Conservation (phyloP, 2,113 vertebrate species). For the Ariopsis seemanni region DNA sequence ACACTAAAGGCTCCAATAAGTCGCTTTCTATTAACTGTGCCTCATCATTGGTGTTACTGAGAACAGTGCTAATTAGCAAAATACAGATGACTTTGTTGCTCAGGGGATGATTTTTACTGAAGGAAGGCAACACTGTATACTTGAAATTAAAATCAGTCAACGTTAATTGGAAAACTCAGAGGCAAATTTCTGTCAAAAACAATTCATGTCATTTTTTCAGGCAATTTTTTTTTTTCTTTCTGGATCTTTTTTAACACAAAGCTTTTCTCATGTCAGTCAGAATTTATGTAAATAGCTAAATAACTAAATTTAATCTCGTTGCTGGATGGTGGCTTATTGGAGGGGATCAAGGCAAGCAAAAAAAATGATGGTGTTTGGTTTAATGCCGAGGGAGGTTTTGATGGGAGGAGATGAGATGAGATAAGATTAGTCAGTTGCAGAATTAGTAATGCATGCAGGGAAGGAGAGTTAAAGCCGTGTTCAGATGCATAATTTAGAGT, state of each 20-base stretch:
- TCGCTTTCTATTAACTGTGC: constrained; percentile 46
- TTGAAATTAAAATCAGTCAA: constrained; percentile 14
- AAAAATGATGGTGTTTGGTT: constrained; percentile 3
- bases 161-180: constrained; percentile 29
- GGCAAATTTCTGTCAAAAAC: constrained; percentile 3
- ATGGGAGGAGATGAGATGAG: background rate
- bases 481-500: constrained; percentile 25
- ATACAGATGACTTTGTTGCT: constrained; percentile 36
- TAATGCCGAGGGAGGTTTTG: constrained; percentile 16
- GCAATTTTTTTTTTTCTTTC: background rate
- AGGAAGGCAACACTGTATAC: constrained; percentile 1
- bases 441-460: constrained; percentile 1
- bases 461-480: background rate
- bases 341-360: background rate
- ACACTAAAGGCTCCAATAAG: constrained; percentile 40
- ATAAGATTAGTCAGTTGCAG: background rate
- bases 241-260: background rate
- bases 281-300: constrained; percentile 7
- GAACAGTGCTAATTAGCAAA: constrained; percentile 35
- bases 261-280: constrained; percentile 14
- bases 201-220: background rate
- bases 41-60: constrained; percentile 26
- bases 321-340: constrained; percentile 7
- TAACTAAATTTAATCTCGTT: constrained; percentile 27
- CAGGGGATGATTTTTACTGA: constrained; percentile 13